These are phyloP conservation scores for Aurelia aurita complex sp. Pacific DNA, from an alignment of 30 jellyfish, hydroid and myxozoan genomes.

Conservation along the genomic window DNA sequence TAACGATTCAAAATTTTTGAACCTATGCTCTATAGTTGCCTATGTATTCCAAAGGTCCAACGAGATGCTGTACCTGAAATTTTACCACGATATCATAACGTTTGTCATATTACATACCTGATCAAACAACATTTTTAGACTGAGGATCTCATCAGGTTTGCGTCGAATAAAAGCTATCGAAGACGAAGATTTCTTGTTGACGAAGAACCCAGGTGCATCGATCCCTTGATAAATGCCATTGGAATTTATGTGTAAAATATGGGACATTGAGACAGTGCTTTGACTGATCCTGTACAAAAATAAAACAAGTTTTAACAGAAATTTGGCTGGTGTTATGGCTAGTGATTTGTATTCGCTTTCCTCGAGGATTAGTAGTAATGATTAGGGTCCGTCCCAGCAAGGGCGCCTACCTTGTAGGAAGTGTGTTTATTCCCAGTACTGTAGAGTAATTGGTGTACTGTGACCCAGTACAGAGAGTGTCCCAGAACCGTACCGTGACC, in stretches of 20 bases:
- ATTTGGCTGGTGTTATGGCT: background rate
- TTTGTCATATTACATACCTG: constrained; percentile 5
- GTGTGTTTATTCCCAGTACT: too few relatives aligned
- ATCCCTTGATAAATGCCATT: constrained; percentile 6
- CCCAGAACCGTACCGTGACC: too few relatives aligned
- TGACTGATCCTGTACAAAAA: constrained; percentile 8
- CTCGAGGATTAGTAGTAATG: too few relatives aligned
- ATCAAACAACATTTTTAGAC: background rate
- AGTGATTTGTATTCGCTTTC: background rate
- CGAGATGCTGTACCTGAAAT: too few relatives aligned
- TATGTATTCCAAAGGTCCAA: too few relatives aligned
- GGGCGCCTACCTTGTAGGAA: too few relatives aligned
- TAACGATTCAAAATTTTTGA: too few relatives aligned
- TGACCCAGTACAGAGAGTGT: too few relatives aligned
- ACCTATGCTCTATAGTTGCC: too few relatives aligned
- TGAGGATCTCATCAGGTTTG: background rate
- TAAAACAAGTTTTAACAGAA: background rate
- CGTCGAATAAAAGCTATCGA: constrained; percentile 37
- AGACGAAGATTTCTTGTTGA: constrained; percentile 27
- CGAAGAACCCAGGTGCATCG: constrained; percentile 26
- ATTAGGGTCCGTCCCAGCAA: too few relatives aligned
- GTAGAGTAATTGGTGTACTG: too few relatives aligned
- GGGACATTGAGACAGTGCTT: constrained; percentile 24
- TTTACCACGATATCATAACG: too few relatives aligned
- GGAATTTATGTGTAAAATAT: background rate